Evolutionary conservation across 2,113 vertebrate species (phyloP), one percentile per base, ranked within the genome.

Genomic region (Triplophysa siluroides): DNA sequence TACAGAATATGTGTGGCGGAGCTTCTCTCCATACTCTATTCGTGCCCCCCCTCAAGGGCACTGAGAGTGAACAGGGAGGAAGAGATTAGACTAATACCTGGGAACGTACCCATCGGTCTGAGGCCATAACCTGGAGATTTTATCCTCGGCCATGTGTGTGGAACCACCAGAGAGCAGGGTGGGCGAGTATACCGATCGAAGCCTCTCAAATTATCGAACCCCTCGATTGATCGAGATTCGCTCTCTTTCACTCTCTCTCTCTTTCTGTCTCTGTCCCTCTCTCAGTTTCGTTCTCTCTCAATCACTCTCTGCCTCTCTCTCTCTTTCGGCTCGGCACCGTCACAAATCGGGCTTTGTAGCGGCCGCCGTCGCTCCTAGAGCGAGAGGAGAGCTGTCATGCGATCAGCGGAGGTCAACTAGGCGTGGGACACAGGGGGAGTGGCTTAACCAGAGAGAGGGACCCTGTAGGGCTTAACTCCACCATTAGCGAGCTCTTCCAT

Each of bases 381-480:
- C 84, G 85, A 68, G 82, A 72, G 86, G 61, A 47, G 33, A 91
- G 79, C 86, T 89, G 86, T 91, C 96, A 96, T 94, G 96, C 93
- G 96, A 96, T 95, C 96, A 96, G 96, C 95, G 95, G 95, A 94
- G 95, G 74, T 88, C 90, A 96, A 97, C 91, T 96, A 96, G 93
- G 92, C 94, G 96, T 93, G 94, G 96, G 94, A 88, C 88, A 96
- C 93, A 96, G 93, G 96, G 96, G 94, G 95, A 96, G 94, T 94
- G 95, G 95, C 94, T 96, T 96, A 94, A 98, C 94, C 96, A 95
- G 95, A 98, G 95, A 96, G 96, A 97, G 94, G 96, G 96, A 97
- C 94, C 97, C 96, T 94, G 94, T 98, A 96, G 95, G 96, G 95
- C 88, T 96, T 95, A 95, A 96, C 95, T 97, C 97, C 96, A 96